Percentiles rank a stretch among this genome's conserved stretches.
phyloP scores from a whole-genome alignment of 2,888 invertebrate species.

The Tryphoninae sp. region DNA sequence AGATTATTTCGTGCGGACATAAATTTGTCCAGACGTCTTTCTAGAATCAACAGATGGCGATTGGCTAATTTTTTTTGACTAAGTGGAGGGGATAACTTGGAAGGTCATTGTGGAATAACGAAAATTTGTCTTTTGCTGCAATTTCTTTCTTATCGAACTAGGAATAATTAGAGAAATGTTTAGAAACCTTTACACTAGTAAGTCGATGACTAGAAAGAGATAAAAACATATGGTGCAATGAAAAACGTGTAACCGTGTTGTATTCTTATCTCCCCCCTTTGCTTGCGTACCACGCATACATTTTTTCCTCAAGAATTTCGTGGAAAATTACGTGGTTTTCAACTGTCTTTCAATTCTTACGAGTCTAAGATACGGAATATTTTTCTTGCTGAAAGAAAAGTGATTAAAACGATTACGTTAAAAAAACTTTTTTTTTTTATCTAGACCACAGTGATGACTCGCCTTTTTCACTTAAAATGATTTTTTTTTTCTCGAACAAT shows the following conservation, averaged over 20 bases:
- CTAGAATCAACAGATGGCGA: not conserved
- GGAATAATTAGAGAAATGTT: not conserved
- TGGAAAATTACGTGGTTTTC: not conserved
- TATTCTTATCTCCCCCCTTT: slow-evolving; percentile 26
- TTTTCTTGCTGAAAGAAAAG: too few relatives aligned
- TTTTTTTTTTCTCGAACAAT: too few relatives aligned
- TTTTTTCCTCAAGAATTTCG: not conserved
- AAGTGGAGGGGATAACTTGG: too few relatives aligned
- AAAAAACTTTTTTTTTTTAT: not conserved
- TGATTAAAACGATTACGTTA: not conserved
- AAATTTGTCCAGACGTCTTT: not conserved
- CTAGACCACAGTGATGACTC: not conserved
- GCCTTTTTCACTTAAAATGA: not conserved
- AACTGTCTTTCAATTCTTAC: not conserved
- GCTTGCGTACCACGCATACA: not conserved
- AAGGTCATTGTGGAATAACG: not conserved
- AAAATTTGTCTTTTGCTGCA: not conserved
- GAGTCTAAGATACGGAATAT: too few relatives aligned
- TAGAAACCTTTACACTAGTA: not conserved
- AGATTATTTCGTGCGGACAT: not conserved
- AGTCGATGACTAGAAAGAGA: not conserved
- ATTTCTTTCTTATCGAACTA: not conserved
- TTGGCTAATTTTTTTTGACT: not conserved
- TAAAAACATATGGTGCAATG: slow-evolving; percentile 23
- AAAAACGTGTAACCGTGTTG: slow-evolving; percentile 3